Evolutionary conservation across 2,797 vertebrate genomes (phyloP).

Genomic region (Muscicapa striata): DNA sequence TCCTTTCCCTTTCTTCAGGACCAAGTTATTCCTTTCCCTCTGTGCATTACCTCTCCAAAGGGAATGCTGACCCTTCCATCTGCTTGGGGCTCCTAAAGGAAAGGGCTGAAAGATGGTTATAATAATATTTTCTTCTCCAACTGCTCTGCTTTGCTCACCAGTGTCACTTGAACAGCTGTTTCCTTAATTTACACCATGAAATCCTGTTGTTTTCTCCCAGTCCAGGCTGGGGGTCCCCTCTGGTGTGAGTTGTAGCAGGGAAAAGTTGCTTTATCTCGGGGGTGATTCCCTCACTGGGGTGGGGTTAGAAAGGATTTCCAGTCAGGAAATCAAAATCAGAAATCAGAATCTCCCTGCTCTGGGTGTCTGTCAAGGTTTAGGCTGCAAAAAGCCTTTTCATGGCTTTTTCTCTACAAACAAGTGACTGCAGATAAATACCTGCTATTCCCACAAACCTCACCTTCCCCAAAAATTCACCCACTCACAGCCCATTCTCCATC

Average conservation of each 20-base stretch:
- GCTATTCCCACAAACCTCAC: not conserved
- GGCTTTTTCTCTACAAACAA: not conserved
- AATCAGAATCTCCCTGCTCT: not conserved
- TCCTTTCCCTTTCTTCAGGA: not conserved
- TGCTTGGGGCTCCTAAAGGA: not conserved
- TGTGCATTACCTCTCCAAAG: not conserved
- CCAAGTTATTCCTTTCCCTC: not conserved
- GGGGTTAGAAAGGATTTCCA: not conserved
- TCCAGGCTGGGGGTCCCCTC: not conserved
- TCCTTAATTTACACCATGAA: not conserved
- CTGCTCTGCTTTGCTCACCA: not conserved
- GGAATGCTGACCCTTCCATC: not conserved
- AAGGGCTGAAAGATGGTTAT: not conserved
- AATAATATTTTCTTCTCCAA: not conserved
- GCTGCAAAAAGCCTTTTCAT: not conserved
- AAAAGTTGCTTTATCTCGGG: not conserved
- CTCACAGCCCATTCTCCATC: not conserved
- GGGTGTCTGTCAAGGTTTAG: not conserved
- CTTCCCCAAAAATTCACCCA: not conserved
- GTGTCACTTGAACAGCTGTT: not conserved
- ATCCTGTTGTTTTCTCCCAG: not conserved
- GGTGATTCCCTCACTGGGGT: not conserved
- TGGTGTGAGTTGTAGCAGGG: accelerated
- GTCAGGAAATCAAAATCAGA: no score
- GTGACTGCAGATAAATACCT: not conserved